Percentiles rank a stretch among this genome's conserved stretches.
phyloP scores from a whole-genome alignment of 2,888 invertebrate genomes.

The Acanthosoma haemorrhoidale region DNA sequence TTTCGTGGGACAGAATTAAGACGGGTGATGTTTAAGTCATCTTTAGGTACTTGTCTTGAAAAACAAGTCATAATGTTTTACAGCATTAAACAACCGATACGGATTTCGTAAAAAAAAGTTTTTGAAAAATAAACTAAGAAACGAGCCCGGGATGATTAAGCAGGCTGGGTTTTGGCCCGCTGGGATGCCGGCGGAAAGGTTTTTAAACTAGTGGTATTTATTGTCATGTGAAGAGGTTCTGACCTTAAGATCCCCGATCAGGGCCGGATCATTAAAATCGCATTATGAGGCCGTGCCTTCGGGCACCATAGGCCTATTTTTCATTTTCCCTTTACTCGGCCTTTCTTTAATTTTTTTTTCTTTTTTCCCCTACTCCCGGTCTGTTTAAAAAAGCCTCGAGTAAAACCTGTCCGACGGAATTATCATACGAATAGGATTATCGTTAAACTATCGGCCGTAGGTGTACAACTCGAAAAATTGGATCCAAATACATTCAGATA shows the following conservation, averaged over 20 bases:
- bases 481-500: no score
- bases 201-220: conserved; percentile 1
- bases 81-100: no score
- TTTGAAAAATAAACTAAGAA: neutral
- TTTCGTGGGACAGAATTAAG: no score
- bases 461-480: no score
- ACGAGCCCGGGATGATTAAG: neutral
- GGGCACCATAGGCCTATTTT: neutral
- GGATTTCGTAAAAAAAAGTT: neutral
- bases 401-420: neutral
- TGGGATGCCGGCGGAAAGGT: neutral
- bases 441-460: neutral
- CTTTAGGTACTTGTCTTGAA: no score
- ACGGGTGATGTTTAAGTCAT: no score
- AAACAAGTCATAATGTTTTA: no score
- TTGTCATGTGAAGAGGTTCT: conserved; percentile 11
- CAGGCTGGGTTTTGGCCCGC: no score
- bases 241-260: conserved; percentile 9
- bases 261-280: conserved; percentile 13
- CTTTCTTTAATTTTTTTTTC: neutral
- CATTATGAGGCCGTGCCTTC: conserved; percentile 6
- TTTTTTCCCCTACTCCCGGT: neutral
- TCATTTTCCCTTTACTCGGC: neutral
- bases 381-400: neutral
- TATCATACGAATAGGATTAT: neutral